Percentiles rank a stretch among this genome's conserved stretches.
phyloP scores from a whole-genome alignment of 2,113 vertebrate species.

The Stegostoma tigrinum region DNA sequence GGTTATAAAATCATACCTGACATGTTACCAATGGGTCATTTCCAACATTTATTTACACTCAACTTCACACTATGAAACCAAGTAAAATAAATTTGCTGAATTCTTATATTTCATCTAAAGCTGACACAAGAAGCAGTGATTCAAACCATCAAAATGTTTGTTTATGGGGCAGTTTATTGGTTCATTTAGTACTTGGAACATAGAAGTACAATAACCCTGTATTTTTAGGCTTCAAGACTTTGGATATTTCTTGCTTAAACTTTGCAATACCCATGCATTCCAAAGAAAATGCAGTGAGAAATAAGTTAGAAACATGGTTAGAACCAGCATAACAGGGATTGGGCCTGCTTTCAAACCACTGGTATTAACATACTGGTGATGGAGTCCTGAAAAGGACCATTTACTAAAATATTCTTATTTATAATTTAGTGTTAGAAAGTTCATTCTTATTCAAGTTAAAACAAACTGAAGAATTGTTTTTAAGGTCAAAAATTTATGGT shows the following conservation, averaged over 20 bases:
- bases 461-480: constrained; percentile 5
- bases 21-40: neutral
- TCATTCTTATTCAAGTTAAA: neutral
- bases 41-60: constrained; percentile 10
- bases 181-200: neutral
- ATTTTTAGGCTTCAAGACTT: constrained; percentile 7
- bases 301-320: neutral
- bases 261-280: neutral
- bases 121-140: constrained; percentile 17
- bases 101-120: constrained; percentile 27
- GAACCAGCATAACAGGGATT: neutral
- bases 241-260: neutral
- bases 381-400: neutral
- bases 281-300: constrained; percentile 11
- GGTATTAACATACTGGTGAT: neutral
- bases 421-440: neutral
- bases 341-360: neutral
- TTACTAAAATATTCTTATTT: constrained; percentile 7
- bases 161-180: neutral
- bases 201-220: neutral
- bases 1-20: neutral
- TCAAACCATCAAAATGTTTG: constrained; percentile 30
- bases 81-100: constrained; percentile 28
- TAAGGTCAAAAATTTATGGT: neutral
- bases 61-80: neutral